These are phyloP conservation scores for Halocynthia roretzi DNA, from an alignment of 23 tunicate species.

Conservation along the genomic window DNA sequence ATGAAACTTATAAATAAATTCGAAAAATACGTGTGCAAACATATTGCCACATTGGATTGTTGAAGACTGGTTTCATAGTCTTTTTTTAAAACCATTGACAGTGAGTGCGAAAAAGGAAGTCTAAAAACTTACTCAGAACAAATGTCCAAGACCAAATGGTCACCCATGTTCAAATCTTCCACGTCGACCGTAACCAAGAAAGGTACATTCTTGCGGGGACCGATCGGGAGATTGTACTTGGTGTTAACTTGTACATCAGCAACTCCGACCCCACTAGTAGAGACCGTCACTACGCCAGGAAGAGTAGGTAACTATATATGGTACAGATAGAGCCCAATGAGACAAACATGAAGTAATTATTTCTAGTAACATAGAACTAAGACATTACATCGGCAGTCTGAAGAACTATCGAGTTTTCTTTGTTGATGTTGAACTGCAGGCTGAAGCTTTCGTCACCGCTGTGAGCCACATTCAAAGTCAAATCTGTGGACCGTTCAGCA, in stretches of 20 bases:
- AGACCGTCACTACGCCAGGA: constrained; percentile 32
- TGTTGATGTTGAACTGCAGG: constrained; percentile 15
- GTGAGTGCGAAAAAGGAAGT: too few relatives aligned
- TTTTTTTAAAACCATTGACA: too few relatives aligned
- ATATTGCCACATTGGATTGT: too few relatives aligned
- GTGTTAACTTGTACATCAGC: constrained; percentile 65
- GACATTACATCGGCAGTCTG: constrained; percentile 25
- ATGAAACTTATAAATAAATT: too few relatives aligned
- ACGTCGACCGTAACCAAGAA: constrained; percentile 29
- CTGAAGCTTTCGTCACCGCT: constrained; percentile 5
- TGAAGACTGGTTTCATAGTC: too few relatives aligned
- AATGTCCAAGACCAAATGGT: neutral
- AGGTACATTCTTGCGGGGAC: constrained; percentile 38
- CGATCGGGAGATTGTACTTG: constrained; percentile 56
- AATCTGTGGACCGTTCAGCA: constrained; percentile 8
- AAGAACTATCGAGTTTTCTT: constrained; percentile 49
- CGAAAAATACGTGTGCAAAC: too few relatives aligned
- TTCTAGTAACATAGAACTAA: neutral
- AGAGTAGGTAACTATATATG: constrained; percentile 44
- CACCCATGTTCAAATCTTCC: neutral
- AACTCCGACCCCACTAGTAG: constrained; percentile 50
- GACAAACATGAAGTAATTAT: neutral
- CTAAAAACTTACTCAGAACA: constrained; percentile 2
- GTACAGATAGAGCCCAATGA: too few relatives aligned
- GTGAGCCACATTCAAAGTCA: constrained; percentile 41